Conservation (phyloP, 2,113 vertebrate species). For the Microcebus jonahi region DNA sequence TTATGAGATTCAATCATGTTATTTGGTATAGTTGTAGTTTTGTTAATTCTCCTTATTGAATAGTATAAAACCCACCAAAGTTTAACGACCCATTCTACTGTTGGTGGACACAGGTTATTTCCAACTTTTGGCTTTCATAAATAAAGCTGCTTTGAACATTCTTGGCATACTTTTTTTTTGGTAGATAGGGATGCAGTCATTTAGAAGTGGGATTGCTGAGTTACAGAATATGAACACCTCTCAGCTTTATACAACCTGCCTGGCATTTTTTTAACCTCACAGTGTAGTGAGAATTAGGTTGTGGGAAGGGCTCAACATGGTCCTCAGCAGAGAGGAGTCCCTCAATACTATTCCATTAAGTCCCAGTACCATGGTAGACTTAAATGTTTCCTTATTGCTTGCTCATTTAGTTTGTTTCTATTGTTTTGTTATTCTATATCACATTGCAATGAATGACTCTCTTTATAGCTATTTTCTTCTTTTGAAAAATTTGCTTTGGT, state of each 20-base stretch:
- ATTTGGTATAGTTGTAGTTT: neutral
- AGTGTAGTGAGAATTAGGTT: neutral
- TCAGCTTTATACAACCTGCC: neutral
- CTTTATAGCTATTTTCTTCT: neutral
- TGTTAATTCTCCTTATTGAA: neutral
- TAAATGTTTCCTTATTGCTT: neutral
- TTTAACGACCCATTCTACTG: neutral
- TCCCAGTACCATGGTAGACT: neutral
- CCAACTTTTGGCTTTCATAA: neutral
- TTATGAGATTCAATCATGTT: neutral
- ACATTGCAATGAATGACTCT: neutral
- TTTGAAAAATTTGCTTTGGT: neutral
- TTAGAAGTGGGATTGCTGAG: neutral
- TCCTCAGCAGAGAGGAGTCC: neutral
- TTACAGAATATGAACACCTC: neutral
- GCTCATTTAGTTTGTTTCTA: neutral
- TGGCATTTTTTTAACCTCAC: neutral
- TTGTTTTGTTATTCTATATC: neutral
- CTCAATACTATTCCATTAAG: neutral
- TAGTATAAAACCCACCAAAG: neutral
- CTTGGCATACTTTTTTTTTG: neutral
- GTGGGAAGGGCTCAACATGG: neutral
- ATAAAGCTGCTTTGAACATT: neutral
- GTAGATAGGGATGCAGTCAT: neutral
- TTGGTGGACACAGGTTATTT: neutral